Evolutionary conservation across 2,888 invertebrate species (phyloP).

Genomic region (Drosophila nigricruria): DNA sequence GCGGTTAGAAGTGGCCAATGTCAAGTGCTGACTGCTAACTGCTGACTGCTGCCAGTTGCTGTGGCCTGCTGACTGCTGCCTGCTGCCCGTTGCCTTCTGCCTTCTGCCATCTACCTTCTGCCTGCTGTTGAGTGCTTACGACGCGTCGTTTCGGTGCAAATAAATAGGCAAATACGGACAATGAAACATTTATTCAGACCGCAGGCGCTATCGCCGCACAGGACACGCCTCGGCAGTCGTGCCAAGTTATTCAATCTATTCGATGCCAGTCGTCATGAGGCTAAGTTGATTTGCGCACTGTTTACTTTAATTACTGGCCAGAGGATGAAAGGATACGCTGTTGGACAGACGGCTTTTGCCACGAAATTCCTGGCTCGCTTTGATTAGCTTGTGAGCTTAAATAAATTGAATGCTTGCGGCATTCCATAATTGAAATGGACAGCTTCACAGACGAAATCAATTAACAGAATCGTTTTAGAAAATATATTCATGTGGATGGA

Average conservation of each 20-base stretch:
- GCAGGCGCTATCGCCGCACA: conserved; percentile 18
- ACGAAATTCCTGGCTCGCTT: conserved; percentile 28
- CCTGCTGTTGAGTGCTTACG: conserved; percentile 41
- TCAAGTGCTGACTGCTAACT: conserved; percentile 15
- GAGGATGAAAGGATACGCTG: conserved; percentile 47
- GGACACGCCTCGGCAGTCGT: not conserved
- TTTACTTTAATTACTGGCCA: conserved; percentile 62
- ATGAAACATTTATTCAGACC: conserved; percentile 56
- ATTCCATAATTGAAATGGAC: conserved; percentile 55
- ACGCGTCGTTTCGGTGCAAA: conserved; percentile 44
- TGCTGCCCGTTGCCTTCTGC: not conserved
- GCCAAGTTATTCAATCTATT: conserved; percentile 69
- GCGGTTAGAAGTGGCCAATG: conserved; percentile 51
- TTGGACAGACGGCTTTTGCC: conserved; percentile 20
- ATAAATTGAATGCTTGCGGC: conserved; percentile 62
- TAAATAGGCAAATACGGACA: conserved; percentile 72
- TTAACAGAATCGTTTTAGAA: conserved; percentile 50
- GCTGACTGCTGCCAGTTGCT: conserved; percentile 4
- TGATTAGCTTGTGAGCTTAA: conserved; percentile 69
- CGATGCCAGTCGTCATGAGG: conserved; percentile 47
- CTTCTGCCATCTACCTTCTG: not conserved
- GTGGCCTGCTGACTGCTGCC: not conserved
- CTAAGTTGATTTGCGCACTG: conserved; percentile 56
- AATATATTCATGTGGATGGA: conserved; percentile 49
- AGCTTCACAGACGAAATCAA: conserved; percentile 54